Percentiles rank a stretch among this genome's conserved stretches.
These are phyloP conservation scores for Melanocharis versteri DNA, from an alignment of 2,113 vertebrate species.

Conservation along the genomic window DNA sequence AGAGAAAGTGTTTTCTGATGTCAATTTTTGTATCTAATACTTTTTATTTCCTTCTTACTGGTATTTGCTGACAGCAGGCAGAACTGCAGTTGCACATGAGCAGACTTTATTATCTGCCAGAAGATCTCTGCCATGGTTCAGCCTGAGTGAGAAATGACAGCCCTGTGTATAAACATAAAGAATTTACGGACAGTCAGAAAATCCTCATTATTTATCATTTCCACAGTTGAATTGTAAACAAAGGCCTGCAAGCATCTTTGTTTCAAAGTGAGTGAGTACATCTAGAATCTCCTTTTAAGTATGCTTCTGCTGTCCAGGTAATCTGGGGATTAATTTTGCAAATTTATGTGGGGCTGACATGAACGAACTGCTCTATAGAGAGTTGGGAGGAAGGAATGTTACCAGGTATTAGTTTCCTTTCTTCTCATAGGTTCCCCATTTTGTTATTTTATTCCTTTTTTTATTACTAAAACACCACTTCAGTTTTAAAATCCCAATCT, in stretches of 20 bases:
- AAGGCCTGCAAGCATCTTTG: background rate
- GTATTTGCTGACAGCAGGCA: background rate
- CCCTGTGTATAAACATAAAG: background rate
- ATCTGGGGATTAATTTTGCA: background rate
- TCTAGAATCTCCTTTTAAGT: conserved; percentile 3
- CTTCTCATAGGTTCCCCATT: background rate
- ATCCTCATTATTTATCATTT: background rate
- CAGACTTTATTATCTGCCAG: background rate
- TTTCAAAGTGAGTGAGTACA: background rate
- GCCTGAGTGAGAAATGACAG: background rate
- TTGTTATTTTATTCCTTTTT: background rate
- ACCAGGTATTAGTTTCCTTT: background rate
- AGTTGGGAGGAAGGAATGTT: background rate
- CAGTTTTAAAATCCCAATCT: background rate
- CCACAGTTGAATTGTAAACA: background rate
- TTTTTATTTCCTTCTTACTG: background rate
- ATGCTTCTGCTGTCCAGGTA: background rate
- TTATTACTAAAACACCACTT: background rate
- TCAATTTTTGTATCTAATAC: background rate
- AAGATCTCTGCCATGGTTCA: background rate
- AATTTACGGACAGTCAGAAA: background rate
- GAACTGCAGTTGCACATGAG: background rate
- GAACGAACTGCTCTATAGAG: background rate
- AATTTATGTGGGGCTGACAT: background rate
- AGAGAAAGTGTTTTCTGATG: background rate